Base-by-base conservation (phyloP, 2,888 invertebrate genomes). In the Xylophagus ater region DNA sequence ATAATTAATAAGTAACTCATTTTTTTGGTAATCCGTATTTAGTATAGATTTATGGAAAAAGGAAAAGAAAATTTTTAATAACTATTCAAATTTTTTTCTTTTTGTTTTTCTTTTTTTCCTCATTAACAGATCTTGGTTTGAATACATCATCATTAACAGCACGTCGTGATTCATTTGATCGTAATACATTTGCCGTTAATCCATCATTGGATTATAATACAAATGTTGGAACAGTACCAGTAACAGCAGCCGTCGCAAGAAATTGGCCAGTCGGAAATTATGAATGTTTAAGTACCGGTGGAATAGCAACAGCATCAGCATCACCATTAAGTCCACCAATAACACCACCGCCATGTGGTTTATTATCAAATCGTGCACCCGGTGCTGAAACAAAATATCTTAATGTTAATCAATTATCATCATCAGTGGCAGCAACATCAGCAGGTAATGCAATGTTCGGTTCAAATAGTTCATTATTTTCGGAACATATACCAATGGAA, bases 381-480 rank as follows among this genome's bases (percentile, higher is more conserved):
- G 88, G 87, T 47, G 87, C 88, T 1, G 89, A 89, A 68, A 82
- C 81, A 34, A 81, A 81, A 57, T 81, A 73, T 57, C 66, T 80
- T 51, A 81, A 58, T 79, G 72, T 58, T 65, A 80, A 52, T 24
- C 47, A 45, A 28, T 34, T 49, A 18, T 34, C 44, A 18, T 29
- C 39, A 19, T 34, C 34, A 20, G 47, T 36, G 36, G 24, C 43
- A 7, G 17, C 40, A 12, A 20, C 25, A 17, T 59, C 62, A 3
- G n/a, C n/a, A n/a, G n/a, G n/a, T n/a, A 72, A 68, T 50, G 68
- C 70, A 20, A 72, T 76, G 55, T 77, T 78, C 53, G 75, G 75
- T 29, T 74, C 75, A 10, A 72, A 72, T 46, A 74, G 69, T 55
- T 76, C 78, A 10, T 72, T 85, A 37, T 85, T 79, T 53, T 69